Conservation (phyloP, 1,140 invertebrate genomes). For the Oncopeltus fasciatus region DNA sequence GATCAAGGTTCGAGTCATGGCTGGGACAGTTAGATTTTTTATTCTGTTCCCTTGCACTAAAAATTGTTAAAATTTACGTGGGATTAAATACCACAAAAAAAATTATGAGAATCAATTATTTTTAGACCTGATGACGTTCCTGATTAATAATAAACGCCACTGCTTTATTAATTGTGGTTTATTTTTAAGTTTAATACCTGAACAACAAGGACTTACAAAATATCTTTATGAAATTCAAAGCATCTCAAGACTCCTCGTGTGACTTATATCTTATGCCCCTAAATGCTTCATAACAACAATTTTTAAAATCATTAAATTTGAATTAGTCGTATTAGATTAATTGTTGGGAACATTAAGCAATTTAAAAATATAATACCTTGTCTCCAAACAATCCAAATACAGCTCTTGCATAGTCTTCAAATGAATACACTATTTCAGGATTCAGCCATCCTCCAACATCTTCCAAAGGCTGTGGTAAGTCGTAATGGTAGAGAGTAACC, state of each 20-base stretch:
- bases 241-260: no score
- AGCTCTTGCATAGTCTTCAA: conserved; percentile 24
- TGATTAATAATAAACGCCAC: no score
- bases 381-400: conserved; percentile 36
- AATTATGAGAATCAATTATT: no score
- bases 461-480: conserved; percentile 34
- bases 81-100: no score
- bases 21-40: no score
- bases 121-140: no score
- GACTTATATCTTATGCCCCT: no score
- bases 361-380: conserved; percentile 21
- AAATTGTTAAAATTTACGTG: no score
- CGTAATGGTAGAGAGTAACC: conserved; percentile 38
- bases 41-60: no score
- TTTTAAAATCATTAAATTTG: neutral
- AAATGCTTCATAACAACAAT: no score
- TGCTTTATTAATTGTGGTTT: no score
- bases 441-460: conserved; percentile 44
- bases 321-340: neutral
- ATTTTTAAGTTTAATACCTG: neutral
- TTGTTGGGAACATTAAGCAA: neutral
- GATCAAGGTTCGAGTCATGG: no score
- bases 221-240: neutral
- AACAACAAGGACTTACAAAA: neutral
- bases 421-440: conserved; percentile 34